Percentiles rank a stretch among this genome's conserved stretches.
Conservation (phyloP, 2,888 invertebrate genomes). For the Lithophane socia region DNA sequence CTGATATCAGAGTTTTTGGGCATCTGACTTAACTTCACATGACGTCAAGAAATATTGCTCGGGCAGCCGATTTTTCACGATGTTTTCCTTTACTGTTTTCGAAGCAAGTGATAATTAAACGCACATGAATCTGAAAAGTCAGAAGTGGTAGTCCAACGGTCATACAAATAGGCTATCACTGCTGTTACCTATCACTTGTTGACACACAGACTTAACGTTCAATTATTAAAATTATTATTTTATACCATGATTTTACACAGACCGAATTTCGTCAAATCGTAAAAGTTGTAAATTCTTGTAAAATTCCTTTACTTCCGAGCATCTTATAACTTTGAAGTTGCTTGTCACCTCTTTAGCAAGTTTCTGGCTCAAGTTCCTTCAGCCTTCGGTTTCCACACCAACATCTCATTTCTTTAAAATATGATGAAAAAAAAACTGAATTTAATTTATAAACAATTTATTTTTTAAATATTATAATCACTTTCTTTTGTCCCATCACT, state of each 20-base stretch:
- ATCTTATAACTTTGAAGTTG: neutral
- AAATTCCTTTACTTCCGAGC: neutral
- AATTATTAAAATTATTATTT: neutral
- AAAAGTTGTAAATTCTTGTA: neutral
- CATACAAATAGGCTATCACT: no score
- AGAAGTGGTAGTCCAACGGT: no score
- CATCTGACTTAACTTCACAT: no score
- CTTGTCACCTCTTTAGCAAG: neutral
- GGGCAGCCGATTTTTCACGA: no score
- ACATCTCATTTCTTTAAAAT: no score
- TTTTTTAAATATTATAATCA: no score
- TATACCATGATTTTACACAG: neutral
- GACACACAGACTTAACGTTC: neutral
- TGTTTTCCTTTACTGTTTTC: no score
- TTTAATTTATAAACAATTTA: no score
- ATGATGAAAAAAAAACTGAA: neutral
- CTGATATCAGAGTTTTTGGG: no score
- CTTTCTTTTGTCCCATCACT: neutral
- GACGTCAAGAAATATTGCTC: no score
- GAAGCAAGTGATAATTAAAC: no score
- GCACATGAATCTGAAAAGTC: no score
- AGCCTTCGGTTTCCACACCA: neutral
- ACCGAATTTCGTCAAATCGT: neutral
- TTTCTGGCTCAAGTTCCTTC: neutral
- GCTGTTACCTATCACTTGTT: neutral